Evolutionary conservation across 2,888 invertebrate species (phyloP).

Genomic region (Rambutsinella grinnellia): DNA sequence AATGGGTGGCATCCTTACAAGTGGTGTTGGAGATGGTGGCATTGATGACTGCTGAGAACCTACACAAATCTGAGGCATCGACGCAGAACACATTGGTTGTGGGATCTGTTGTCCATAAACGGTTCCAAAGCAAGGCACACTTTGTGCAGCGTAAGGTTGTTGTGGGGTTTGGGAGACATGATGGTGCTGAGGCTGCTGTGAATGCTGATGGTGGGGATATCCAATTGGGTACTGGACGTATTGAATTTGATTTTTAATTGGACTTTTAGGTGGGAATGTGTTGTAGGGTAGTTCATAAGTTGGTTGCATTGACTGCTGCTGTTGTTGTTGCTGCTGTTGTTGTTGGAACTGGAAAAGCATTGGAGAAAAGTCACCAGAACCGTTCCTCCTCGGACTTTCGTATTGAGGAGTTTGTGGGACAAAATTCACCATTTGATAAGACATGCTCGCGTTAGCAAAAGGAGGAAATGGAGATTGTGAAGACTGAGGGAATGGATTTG

Average conservation of each 20-base stretch:
- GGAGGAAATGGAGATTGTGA: too few species aligned
- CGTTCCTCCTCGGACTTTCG: too few species aligned
- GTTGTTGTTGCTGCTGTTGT: conserved; percentile 11
- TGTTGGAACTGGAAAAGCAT: background rate
- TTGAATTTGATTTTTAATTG: too few species aligned
- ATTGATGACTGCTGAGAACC: background rate
- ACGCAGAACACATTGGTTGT: conserved; percentile 23
- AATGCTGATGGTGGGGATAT: too few species aligned
- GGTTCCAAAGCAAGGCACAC: conserved; percentile 28
- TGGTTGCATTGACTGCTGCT: background rate
- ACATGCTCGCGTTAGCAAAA: too few species aligned
- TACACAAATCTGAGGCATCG: conserved; percentile 25
- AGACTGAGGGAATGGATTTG: too few species aligned
- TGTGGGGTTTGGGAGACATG: background rate
- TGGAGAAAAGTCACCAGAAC: conserved; percentile 7
- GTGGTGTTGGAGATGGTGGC: too few species aligned
- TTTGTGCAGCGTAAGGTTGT: conserved; percentile 13
- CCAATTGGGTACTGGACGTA: too few species aligned
- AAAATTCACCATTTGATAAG: conserved; percentile 18
- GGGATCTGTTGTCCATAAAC: background rate
- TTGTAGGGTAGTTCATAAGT: background rate
- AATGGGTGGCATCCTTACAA: background rate
- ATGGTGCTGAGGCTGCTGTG: background rate
- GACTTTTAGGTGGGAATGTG: background rate
- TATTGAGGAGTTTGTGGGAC: background rate